phyloP scores from a whole-genome alignment of 2,113 vertebrate species.

The Butorides virescens region DNA sequence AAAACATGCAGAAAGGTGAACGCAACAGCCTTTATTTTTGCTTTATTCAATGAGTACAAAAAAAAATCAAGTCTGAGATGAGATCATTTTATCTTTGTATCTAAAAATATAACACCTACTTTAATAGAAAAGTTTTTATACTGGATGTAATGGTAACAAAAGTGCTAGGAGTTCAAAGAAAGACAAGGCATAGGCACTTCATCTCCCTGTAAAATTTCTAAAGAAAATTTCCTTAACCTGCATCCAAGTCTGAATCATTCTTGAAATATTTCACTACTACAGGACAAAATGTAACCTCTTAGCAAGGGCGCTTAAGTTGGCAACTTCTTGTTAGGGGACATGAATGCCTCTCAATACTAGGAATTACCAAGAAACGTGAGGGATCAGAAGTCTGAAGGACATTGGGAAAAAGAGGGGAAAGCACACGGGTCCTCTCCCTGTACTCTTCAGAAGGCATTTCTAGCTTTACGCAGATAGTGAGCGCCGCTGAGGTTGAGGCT shows the following conservation, averaged over 20 bases:
- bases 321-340: not conserved
- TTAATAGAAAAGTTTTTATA: not conserved
- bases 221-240: slow-evolving; percentile 6
- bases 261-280: not conserved
- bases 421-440: accelerated
- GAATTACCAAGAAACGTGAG: not conserved
- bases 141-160: not conserved
- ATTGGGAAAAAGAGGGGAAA: not conserved
- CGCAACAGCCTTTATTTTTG: slow-evolving; percentile 22
- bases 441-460: not conserved
- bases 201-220: not conserved
- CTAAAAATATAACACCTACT: slow-evolving; percentile 36
- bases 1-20: slow-evolving; percentile 23
- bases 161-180: not conserved
- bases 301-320: not conserved
- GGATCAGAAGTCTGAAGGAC: not conserved
- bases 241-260: not conserved
- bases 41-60: slow-evolving; percentile 45
- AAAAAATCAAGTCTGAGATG: not conserved
- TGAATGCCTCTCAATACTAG: not conserved
- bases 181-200: not conserved
- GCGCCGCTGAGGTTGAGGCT: not conserved
- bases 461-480: accelerated
- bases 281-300: not conserved
- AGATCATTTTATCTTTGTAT: slow-evolving; percentile 12